Conservation (phyloP, 2,113 vertebrate genomes). For the Stigmatopora argus region DNA sequence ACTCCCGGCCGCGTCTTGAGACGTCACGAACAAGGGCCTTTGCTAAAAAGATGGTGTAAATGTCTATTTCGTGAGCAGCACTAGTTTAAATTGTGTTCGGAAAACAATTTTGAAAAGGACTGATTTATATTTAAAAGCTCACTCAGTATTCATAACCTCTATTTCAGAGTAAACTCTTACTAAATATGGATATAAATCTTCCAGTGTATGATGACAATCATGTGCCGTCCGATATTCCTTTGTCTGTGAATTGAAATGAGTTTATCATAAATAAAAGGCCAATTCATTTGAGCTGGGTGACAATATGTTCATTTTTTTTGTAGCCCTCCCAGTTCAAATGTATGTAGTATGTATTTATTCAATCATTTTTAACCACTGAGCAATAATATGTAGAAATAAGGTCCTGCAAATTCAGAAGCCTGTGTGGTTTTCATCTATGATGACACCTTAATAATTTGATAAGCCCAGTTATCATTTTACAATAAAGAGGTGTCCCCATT, state of each 20-base stretch:
- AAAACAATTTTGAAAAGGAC: neutral
- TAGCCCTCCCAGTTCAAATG: no score
- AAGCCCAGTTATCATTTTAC: conserved; percentile 13
- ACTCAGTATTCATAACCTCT: neutral
- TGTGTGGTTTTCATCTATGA: neutral
- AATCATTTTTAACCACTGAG: no score
- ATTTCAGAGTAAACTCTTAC: no score
- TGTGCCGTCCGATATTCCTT: no score
- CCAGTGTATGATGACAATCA: no score
- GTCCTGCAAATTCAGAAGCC: neutral
- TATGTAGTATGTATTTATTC: no score
- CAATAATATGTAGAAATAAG: no score
- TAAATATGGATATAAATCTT: no score
- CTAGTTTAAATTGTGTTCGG: neutral
- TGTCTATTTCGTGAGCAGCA: neutral
- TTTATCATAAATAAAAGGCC: no score
- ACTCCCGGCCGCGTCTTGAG: neutral
- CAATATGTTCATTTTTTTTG: no score
- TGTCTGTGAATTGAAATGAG: no score
- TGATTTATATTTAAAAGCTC: neutral
- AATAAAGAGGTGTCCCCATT: conserved; percentile 6
- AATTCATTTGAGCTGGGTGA: no score
- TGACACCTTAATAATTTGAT: neutral
- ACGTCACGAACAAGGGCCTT: neutral
- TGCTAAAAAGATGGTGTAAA: neutral